phyloP scores from a whole-genome alignment of 2,113 vertebrate genomes.

The Toxotes jaculatrix region DNA sequence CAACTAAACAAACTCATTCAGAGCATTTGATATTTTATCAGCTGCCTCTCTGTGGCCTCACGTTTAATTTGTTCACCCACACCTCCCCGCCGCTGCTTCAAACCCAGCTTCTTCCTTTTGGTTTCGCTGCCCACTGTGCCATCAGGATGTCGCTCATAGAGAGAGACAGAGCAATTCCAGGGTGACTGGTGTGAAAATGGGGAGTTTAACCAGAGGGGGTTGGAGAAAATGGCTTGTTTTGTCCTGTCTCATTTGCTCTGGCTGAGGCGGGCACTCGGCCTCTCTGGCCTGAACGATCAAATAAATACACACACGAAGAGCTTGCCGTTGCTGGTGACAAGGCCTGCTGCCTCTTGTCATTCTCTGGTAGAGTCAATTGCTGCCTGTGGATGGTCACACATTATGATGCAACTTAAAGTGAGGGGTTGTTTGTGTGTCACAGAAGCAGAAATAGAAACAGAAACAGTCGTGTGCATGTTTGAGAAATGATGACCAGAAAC shows the following conservation, averaged over 20 bases:
- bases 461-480: constrained; percentile 23
- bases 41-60: constrained; percentile 28
- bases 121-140: constrained; percentile 42
- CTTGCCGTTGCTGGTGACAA: constrained; percentile 12
- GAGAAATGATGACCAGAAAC: not conserved
- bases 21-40: constrained; percentile 30
- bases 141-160: constrained; percentile 66
- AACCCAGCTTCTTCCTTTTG: not conserved
- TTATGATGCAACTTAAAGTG: constrained; percentile 20
- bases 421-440: constrained; percentile 39
- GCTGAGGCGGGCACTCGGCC: constrained; percentile 48
- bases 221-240: constrained; percentile 72
- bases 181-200: constrained; percentile 66
- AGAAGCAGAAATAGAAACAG: constrained; percentile 10
- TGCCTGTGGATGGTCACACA: constrained; percentile 44
- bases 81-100: constrained; percentile 1
- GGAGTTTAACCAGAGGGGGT: constrained; percentile 70
- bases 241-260: constrained; percentile 67
- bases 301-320: constrained; percentile 69
- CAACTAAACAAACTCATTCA: constrained; percentile 24
- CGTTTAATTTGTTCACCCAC: constrained; percentile 45
- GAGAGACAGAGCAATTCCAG: constrained; percentile 71
- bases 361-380: constrained; percentile 53
- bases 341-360: constrained; percentile 42
- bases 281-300: constrained; percentile 65